Evolutionary conservation across 2,888 invertebrate genomes (phyloP).

Genomic region (Dione juno): DNA sequence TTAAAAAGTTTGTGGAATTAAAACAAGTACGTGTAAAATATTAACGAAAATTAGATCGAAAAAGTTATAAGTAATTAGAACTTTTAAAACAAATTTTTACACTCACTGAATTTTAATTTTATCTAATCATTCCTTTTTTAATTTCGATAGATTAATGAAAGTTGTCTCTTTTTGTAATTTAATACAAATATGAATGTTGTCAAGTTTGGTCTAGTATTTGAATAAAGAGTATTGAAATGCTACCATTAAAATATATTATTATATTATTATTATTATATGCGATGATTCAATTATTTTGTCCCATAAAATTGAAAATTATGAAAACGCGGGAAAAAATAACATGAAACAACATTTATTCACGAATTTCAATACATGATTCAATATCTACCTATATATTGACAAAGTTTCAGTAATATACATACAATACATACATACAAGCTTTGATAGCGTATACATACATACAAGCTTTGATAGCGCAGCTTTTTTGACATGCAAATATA

Average conservation of each 20-base stretch:
- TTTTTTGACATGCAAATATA: not conserved
- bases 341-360: not conserved
- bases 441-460: not conserved
- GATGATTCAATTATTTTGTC: too few species aligned
- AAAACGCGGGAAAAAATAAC: too few species aligned
- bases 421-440: not conserved
- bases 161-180: not conserved
- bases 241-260: too few species aligned
- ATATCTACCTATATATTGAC: not conserved
- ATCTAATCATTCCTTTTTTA: not conserved
- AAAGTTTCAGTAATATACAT: not conserved
- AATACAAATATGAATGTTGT: too few species aligned
- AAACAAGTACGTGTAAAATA: not conserved
- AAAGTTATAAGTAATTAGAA: too few species aligned
- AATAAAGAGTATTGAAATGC: too few species aligned
- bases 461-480: not conserved
- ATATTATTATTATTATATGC: too few species aligned
- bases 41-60: too few species aligned
- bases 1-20: slow-evolving; percentile 27
- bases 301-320: too few species aligned
- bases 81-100: not conserved
- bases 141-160: not conserved
- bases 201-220: too few species aligned
- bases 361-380: not conserved
- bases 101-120: not conserved